Evolutionary conservation across 2,888 invertebrate genomes (phyloP).

Genomic region (Thelaira solivaga): DNA sequence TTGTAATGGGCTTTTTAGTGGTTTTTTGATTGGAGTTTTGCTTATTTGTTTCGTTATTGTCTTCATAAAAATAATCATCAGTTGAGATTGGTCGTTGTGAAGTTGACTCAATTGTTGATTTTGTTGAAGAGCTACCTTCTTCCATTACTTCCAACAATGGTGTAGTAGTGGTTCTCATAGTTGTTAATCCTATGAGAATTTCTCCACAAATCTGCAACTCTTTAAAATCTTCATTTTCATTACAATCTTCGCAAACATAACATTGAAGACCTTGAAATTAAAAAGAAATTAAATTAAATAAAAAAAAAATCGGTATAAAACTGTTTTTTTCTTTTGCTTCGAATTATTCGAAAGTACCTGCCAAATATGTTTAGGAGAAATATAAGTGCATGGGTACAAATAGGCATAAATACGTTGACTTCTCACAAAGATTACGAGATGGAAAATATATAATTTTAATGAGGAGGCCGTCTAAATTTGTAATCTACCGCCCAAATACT

Average conservation of each 20-base stretch:
- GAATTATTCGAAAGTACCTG: too few relatives aligned
- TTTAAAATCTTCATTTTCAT: slow-evolving; percentile 53
- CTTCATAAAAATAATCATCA: slow-evolving; percentile 13
- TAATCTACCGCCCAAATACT: too few relatives aligned
- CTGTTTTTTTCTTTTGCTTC: too few relatives aligned
- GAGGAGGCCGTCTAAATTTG: too few relatives aligned
- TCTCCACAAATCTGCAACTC: slow-evolving; percentile 61
- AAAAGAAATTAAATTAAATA: not conserved
- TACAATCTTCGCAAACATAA: slow-evolving; percentile 70
- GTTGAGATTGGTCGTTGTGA: not conserved
- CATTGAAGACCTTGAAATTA: slow-evolving; percentile 67
- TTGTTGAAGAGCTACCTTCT: not conserved
- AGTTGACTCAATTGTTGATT: not conserved
- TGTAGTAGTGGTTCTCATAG: not conserved
- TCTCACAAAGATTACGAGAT: too few relatives aligned
- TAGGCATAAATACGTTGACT: too few relatives aligned
- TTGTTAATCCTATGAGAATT: not conserved
- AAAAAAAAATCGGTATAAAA: too few relatives aligned
- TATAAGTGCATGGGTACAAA: too few relatives aligned
- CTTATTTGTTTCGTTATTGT: not conserved
- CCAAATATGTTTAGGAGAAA: too few relatives aligned
- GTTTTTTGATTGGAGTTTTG: not conserved
- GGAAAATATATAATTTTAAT: too few relatives aligned
- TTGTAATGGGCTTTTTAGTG: not conserved
- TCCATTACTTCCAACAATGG: not conserved